These are phyloP conservation scores for Parazoanthus swiftii DNA, from an alignment of 92 coral and sea anemone genomes.

Conservation along the genomic window DNA sequence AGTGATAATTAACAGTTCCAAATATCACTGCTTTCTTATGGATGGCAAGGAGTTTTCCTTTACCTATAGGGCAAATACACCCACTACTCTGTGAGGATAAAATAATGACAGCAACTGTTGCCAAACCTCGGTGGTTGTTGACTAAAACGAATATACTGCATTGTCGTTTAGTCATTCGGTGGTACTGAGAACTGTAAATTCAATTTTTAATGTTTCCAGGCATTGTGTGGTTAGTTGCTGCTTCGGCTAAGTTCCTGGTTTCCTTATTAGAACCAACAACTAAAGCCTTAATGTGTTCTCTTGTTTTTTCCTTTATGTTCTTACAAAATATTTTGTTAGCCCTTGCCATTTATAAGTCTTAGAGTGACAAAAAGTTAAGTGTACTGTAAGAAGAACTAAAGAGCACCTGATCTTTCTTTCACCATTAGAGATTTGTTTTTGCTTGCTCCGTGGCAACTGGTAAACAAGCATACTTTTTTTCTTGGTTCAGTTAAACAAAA, in stretches of 20 bases:
- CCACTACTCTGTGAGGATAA: neutral
- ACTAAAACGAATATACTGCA: neutral
- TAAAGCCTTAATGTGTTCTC: neutral
- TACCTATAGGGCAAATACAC: neutral
- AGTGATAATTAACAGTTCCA: neutral
- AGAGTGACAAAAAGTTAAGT: neutral
- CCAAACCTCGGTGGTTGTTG: neutral
- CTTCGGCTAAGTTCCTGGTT: neutral
- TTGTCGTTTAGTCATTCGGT: too few relatives aligned
- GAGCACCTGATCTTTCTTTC: neutral
- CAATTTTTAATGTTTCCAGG: too few relatives aligned
- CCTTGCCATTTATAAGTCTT: constrained; percentile 10
- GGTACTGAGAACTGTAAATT: too few relatives aligned
- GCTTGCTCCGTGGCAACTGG: neutral
- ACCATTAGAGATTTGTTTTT: neutral
- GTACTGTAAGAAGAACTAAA: neutral
- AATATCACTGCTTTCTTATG: neutral
- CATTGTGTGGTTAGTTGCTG: too few relatives aligned
- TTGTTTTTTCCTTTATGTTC: neutral
- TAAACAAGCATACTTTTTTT: neutral
- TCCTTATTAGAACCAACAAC: neutral
- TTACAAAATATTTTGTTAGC: neutral
- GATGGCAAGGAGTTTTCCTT: constrained; percentile 1
- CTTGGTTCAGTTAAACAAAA: neutral
- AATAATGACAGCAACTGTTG: neutral